phyloP scores from a whole-genome alignment of 2,113 vertebrate species.

The Dipodomys ordii region DNA sequence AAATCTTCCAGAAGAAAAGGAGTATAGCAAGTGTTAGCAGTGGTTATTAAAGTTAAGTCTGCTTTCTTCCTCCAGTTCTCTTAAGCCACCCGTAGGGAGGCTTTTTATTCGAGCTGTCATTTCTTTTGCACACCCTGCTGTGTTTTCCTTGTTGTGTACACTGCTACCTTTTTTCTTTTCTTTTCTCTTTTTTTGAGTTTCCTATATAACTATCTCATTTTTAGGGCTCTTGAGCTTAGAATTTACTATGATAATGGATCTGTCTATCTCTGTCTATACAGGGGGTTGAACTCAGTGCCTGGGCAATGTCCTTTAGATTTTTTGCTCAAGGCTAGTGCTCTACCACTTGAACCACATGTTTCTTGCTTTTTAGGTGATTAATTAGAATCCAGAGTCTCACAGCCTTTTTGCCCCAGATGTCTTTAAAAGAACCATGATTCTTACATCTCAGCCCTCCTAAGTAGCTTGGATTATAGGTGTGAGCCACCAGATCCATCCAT shows the following conservation, averaged over 20 bases:
- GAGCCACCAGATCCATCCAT: too few relatives aligned
- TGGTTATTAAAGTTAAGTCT: slow-evolving; percentile 13
- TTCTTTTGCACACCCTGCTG: background rate
- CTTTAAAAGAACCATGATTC: too few relatives aligned
- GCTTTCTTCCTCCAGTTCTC: too few relatives aligned
- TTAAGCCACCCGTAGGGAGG: background rate
- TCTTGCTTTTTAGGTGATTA: too few relatives aligned
- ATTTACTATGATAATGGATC: background rate
- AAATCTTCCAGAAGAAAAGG: background rate
- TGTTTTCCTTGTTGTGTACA: background rate
- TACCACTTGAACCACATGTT: too few relatives aligned
- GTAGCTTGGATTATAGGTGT: background rate
- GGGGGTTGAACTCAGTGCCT: too few relatives aligned
- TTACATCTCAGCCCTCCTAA: too few relatives aligned
- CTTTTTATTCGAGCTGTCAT: slow-evolving; percentile 29
- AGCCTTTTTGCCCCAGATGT: too few relatives aligned
- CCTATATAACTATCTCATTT: background rate
- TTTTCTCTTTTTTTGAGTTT: slow-evolving; percentile 12
- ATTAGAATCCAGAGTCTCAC: too few relatives aligned
- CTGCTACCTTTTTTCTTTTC: slow-evolving; percentile 37
- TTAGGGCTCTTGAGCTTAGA: slow-evolving; percentile 26
- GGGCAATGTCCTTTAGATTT: too few relatives aligned
- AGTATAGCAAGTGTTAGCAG: slow-evolving; percentile 24
- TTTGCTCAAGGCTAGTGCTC: too few relatives aligned
- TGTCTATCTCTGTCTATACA: background rate